A percentile compares a stretch with the other conserved stretches of the same genome.
Conservation (phyloP, 2,888 invertebrate species). For the Baronia brevicornis region DNA sequence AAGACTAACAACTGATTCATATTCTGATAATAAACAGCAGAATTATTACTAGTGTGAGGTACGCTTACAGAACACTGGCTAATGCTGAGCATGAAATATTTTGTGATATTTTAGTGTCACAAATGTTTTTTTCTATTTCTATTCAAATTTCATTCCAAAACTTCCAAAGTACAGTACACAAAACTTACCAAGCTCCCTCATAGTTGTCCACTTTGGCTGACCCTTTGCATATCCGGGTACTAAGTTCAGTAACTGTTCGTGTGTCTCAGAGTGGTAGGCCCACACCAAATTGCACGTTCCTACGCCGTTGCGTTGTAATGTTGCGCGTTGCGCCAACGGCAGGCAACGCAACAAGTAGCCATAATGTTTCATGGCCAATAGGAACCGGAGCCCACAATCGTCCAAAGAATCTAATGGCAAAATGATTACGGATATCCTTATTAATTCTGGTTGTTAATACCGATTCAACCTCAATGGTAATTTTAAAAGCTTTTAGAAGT, state of each 20-base stretch:
- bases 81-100: not conserved
- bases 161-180: not conserved
- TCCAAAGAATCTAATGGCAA: conserved; percentile 89
- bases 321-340: conserved; percentile 90
- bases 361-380: conserved; percentile 98
- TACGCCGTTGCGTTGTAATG: conserved; percentile 90
- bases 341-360: conserved; percentile 95
- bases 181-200: conserved; percentile 86
- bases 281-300: conserved; percentile 95
- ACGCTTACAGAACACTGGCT: not conserved
- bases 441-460: no score
- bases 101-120: not conserved
- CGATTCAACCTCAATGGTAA: no score
- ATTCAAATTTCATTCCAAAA: not conserved
- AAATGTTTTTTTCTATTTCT: no score
- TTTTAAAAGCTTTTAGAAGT: no score
- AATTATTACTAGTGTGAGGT: no score
- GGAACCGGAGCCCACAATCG: conserved; percentile 96
- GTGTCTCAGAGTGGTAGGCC: conserved; percentile 99
- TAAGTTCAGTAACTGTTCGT: conserved; percentile 93
- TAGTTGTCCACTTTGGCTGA: conserved; percentile 90
- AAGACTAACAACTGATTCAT: not conserved
- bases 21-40: not conserved
- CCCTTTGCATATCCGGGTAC: conserved; percentile 92
- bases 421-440: conserved; percentile 2